phyloP scores from a whole-genome alignment of 2,888 invertebrate species.

The Nymphalis c-album region DNA sequence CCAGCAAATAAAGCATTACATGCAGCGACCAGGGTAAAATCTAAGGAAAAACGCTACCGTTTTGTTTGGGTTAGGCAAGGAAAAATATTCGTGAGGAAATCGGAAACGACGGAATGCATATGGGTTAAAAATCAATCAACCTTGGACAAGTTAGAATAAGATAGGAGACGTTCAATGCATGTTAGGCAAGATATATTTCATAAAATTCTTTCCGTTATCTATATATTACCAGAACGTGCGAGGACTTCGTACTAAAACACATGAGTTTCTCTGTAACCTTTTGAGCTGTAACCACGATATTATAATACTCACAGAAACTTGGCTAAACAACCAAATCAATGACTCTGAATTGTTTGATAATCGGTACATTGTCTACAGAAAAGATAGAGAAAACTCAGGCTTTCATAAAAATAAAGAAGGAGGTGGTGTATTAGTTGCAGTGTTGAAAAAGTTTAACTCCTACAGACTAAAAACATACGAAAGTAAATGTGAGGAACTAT shows the following conservation, averaged over 20 bases:
- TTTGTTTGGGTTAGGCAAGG: too few relatives aligned
- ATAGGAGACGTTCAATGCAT: background rate
- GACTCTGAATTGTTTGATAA: too few relatives aligned
- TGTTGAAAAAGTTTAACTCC: background rate
- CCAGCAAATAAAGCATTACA: too few relatives aligned
- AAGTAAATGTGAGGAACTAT: background rate
- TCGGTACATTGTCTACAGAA: too few relatives aligned
- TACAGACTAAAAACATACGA: background rate
- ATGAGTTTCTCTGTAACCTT: background rate
- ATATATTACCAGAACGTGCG: conserved; percentile 11
- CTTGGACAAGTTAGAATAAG: background rate
- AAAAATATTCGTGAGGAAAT: too few relatives aligned
- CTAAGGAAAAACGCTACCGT: too few relatives aligned
- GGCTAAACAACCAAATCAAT: conserved; percentile 1
- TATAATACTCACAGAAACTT: background rate
- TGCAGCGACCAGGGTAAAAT: too few relatives aligned
- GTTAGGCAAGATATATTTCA: background rate
- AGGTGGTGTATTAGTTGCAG: too few relatives aligned
- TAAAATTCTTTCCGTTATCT: background rate
- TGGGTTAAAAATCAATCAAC: too few relatives aligned
- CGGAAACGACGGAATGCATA: too few relatives aligned
- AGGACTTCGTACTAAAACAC: conserved; percentile 5
- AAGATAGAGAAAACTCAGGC: too few relatives aligned
- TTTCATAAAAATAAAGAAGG: too few relatives aligned
- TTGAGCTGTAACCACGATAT: background rate